phyloP scores from a whole-genome alignment of 2,888 invertebrate species.

The Epistrophe eligans region DNA sequence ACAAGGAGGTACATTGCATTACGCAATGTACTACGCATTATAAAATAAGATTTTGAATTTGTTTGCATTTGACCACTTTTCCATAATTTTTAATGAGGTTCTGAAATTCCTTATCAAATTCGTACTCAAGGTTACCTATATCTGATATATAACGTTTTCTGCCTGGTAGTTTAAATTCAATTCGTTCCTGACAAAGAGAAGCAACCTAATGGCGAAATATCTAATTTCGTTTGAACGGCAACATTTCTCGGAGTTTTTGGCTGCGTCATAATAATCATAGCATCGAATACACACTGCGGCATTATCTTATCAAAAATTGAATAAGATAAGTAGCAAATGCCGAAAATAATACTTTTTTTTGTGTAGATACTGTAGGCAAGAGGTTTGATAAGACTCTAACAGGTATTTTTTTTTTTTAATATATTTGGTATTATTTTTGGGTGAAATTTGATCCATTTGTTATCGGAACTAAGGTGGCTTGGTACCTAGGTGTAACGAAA shows the following conservation, averaged over 20 bases:
- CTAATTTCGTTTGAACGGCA: neutral
- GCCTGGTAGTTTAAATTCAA: neutral
- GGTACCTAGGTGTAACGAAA: constrained; percentile 62
- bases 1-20: too few species aligned
- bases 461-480: constrained; percentile 76
- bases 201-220: neutral
- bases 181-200: neutral
- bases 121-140: neutral
- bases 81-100: neutral
- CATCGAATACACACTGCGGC: neutral
- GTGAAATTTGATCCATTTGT: constrained; percentile 33
- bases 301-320: constrained; percentile 61
- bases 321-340: constrained; percentile 46
- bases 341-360: constrained; percentile 28
- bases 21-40: too few species aligned
- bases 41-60: too few species aligned
- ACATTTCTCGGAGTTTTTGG: constrained; percentile 9
- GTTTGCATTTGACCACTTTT: neutral
- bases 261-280: constrained; percentile 16
- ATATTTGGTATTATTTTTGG: constrained; percentile 37
- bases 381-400: constrained; percentile 11
- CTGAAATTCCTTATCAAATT: neutral
- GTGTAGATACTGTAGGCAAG: neutral
- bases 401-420: neutral
- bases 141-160: neutral